Evolutionary conservation across 2,113 vertebrate genomes (phyloP).

Genomic region (Antechinus flavipes): DNA sequence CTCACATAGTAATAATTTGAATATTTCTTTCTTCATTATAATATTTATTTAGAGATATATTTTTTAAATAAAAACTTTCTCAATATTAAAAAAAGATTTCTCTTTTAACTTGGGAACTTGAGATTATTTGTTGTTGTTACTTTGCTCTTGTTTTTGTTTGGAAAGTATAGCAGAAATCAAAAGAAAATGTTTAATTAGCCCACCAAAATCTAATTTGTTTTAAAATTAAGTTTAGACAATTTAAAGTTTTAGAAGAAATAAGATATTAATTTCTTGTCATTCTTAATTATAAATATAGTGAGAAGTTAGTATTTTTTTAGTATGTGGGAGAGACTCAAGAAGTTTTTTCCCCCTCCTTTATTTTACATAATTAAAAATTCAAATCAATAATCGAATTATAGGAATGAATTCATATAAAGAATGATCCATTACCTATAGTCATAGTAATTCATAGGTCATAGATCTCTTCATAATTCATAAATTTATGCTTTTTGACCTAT

Average conservation of each 20-base stretch:
- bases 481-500: neutral
- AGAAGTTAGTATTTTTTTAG: neutral
- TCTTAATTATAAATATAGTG: neutral
- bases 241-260: neutral
- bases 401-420: neutral
- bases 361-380: neutral
- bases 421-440: neutral
- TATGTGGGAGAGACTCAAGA: neutral
- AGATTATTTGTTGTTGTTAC: neutral
- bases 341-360: neutral
- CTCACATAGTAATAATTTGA: neutral
- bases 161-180: neutral
- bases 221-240: neutral
- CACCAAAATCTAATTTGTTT: neutral
- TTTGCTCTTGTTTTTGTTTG: neutral
- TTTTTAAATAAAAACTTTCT: neutral
- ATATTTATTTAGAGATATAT: neutral
- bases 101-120: neutral
- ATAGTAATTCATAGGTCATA: neutral
- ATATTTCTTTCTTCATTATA: neutral
- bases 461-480: neutral
- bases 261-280: neutral
- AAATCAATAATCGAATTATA: neutral
- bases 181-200: neutral
- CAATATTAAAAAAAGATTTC: neutral